Base-by-base conservation (phyloP, 2,888 invertebrate genomes). In the Flexamia atlantica region DNA sequence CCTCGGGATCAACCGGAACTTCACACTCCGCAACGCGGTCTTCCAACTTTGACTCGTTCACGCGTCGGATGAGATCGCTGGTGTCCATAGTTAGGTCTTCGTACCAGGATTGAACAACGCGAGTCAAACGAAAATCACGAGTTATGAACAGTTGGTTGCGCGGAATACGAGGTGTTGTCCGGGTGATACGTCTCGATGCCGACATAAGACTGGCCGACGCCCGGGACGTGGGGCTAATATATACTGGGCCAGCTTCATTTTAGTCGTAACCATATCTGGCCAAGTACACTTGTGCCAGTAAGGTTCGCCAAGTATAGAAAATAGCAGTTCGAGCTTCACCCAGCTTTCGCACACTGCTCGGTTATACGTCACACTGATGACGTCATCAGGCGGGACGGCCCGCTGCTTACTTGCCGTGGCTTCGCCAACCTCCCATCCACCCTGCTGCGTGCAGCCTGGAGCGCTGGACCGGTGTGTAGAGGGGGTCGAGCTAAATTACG, bases 401-500 rank as follows among this genome's bases (percentile, higher is more conserved):
- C 20, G 23, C 53, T 53, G 53, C 53, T 53, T 53, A 53, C 53
- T 53, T 53, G 53, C 53, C 23, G 23, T 53, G 53, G 53, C 53
- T 53, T 53, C 53, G 53, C 20, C 53, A 53, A 23, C 53, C 53
- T 53, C 20, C 23, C 20, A 12, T 20, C 53, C 53, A 20, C 53
- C 53, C 53, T 53, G 53, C 53, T 14, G 23, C 7, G 10, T 1
- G 23, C 53, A 53, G 53, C 53, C 53, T 14, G 20, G 14, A n/a
- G 53, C 53, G 53, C 14, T 7, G 53, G 53, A 53, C 53, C 53
- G 53, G 10, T 23, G 20, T 20, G 46, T 53, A 14, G 23, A 53
- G 53, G 20, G 53, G 53, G 53, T 53, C 53, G 53, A 53, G 53
- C 53, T 5, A 10, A 53, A 5, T 53, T 53, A 23, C 53, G 53